These are phyloP conservation scores for Penaeus indicus DNA, from an alignment of 1,140 invertebrate species.

Conservation along the genomic window DNA sequence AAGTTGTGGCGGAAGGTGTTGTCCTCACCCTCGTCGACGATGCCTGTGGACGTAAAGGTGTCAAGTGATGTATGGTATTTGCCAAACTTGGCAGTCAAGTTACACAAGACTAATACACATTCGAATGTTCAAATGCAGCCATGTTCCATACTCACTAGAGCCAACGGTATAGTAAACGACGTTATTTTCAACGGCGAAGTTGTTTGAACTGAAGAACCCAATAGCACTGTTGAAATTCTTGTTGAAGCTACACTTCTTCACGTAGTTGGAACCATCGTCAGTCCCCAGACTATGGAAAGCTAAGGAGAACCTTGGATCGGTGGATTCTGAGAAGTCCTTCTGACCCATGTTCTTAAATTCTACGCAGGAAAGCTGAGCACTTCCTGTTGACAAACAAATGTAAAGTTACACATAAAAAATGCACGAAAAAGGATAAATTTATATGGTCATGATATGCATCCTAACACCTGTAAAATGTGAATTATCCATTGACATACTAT, in stretches of 20 bases:
- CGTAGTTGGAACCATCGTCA: conserved; percentile 34
- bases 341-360: conserved; percentile 58
- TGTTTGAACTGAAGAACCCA: conserved; percentile 46
- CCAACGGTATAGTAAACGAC: conserved; percentile 59
- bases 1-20: conserved; percentile 53
- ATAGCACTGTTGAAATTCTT: conserved; percentile 52
- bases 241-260: conserved; percentile 57
- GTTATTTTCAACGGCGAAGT: conserved; percentile 43
- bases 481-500: no score
- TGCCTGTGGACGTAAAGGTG: conserved; percentile 5
- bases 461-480: no score
- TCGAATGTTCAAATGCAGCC: no score
- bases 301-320: conserved; percentile 52
- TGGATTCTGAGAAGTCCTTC: conserved; percentile 46
- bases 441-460: no score
- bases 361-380: conserved; percentile 44
- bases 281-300: conserved; percentile 35
- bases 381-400: not conserved
- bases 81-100: no score
- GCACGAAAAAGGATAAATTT: no score
- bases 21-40: conserved; percentile 42
- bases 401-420: no score
- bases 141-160: conserved; percentile 37
- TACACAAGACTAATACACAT: no score
- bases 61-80: no score